These are phyloP conservation scores for Priocnemis perturbator DNA, from an alignment of 2,888 invertebrate genomes.

Conservation along the genomic window DNA sequence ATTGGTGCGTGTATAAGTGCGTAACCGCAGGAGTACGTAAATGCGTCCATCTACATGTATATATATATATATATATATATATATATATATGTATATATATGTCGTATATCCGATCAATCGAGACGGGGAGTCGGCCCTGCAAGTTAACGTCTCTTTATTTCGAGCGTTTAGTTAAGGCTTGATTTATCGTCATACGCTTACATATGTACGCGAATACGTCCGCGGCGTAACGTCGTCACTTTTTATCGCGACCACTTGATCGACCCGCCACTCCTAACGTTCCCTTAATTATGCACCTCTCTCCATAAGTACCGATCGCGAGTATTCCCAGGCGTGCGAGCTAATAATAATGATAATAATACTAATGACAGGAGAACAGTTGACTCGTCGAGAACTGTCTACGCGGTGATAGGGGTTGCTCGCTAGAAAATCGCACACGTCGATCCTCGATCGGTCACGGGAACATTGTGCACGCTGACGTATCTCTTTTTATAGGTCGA, in stretches of 20 bases:
- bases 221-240: conserved; percentile 6
- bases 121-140: conserved; percentile 41
- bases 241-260: conserved; percentile 32
- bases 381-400: too few species aligned
- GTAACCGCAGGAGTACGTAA: conserved; percentile 10
- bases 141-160: conserved; percentile 68
- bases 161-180: conserved; percentile 46
- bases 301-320: conserved; percentile 15
- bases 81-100: conserved; percentile 2
- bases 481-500: not conserved
- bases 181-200: conserved; percentile 42
- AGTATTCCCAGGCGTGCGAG: conserved; percentile 20
- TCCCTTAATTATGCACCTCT: conserved; percentile 48
- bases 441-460: too few species aligned
- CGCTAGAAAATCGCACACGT: too few species aligned
- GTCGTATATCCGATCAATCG: conserved; percentile 23
- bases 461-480: too few species aligned
- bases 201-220: conserved; percentile 5
- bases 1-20: not conserved
- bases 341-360: conserved; percentile 35
- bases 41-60: not conserved
- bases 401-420: too few species aligned
- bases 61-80: conserved; percentile 2
- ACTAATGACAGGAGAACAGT: too few species aligned
- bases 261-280: conserved; percentile 34